Base-by-base conservation (phyloP, 2,888 invertebrate genomes). In the Creontiades dilutus region DNA sequence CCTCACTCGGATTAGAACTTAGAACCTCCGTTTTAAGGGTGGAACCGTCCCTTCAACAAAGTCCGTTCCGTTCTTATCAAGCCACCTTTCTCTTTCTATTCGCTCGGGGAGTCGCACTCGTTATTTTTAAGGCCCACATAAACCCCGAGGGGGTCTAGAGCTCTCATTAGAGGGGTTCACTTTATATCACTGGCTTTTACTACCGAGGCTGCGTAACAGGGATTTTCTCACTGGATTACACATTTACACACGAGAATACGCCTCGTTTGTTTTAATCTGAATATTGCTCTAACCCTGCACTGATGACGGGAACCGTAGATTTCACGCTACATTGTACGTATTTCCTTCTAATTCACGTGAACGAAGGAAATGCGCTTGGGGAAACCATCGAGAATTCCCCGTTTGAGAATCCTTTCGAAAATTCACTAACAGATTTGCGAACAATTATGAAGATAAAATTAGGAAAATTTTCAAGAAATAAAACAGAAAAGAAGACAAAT, bases 241-340 rank as follows among this genome's bases (percentile, higher is more conserved):
- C 68, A 68, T 68, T 68, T 68, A 68, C 68, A 23, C 68, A 27
- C 68, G 23, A 68, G 23, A 23, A 19, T 68, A 68, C 82, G 82
- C 82, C 48, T 82, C 82, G 82, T 82, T 82, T 82, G 82, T 82
- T 82, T 82, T 82, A 48, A 82, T 82, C 52, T 82, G 82, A 82
- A 82, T 82, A 82, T 82, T 27, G 48, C 82, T 52, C 52, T 27
- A 52, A 82, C 82, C 82, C 82, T 82, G 14, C 19, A 23, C 52
- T 82, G 82, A 82, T 82, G 82, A 82, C 23, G 82, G 82, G 27
- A 52, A 19, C 52, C 52, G 47, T 48, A 82, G 52, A 82, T 82
- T 52, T 82, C 52, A 82, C 47, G 47, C 82, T 48, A 52, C 82
- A 52, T 82, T 52, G 82, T 19, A 13, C 82, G 7, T 19, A 27